phyloP scores from a whole-genome alignment of 2,888 invertebrate species.

The Stegophylla sp. region DNA sequence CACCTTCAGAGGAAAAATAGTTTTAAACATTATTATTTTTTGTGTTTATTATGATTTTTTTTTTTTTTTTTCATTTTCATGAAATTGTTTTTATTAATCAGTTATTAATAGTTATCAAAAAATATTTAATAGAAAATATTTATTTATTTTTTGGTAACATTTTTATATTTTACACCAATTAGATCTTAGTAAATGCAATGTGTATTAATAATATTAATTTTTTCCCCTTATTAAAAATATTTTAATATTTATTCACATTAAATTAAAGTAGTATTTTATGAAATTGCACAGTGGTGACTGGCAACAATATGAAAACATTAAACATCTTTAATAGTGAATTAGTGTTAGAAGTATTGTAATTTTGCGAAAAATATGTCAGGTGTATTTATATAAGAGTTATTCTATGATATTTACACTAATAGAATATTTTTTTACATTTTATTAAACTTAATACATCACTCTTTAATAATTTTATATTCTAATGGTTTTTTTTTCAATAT shows the following conservation, averaged over 20 bases:
- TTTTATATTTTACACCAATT: constrained; percentile 1
- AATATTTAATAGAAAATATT: constrained; percentile 22
- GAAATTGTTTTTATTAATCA: constrained; percentile 10
- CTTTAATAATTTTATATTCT: no score
- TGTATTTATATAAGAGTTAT: no score
- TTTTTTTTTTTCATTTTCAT: constrained; percentile 21
- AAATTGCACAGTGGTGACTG: no score
- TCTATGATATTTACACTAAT: no score
- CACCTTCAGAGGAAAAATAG: background rate
- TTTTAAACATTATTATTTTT: background rate
- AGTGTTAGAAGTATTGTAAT: no score
- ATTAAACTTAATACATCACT: no score
- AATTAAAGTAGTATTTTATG: background rate
- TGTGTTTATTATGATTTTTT: constrained; percentile 20
- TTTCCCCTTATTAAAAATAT: background rate
- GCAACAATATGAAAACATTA: no score
- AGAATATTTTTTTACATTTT: no score
- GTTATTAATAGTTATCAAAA: constrained; percentile 35
- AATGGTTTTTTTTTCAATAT: no score
- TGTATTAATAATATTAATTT: background rate
- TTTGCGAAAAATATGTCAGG: no score
- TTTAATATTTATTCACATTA: background rate
- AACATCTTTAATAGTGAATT: no score
- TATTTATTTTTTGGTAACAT: constrained; percentile 28
- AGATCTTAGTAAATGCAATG: constrained; percentile 1